These are phyloP conservation scores for Perognathus longimembris DNA, from an alignment of 2,113 vertebrate species.

Conservation along the genomic window DNA sequence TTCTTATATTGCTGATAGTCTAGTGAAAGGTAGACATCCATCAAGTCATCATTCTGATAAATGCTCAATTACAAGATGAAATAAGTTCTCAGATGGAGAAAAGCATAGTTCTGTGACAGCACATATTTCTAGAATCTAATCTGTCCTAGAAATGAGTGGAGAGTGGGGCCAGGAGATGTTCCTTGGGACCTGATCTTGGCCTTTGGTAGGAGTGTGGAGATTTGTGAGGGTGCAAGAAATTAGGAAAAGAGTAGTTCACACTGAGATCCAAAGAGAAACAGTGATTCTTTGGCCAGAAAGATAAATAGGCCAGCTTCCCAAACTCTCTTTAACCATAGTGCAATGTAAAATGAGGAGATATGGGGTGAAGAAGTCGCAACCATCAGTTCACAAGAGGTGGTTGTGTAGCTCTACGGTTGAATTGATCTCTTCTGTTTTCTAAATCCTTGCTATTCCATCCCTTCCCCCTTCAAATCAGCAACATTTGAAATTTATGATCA, in stretches of 20 bases:
- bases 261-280: not conserved
- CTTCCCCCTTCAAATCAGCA: not conserved
- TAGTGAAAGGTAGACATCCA: not conserved
- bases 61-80: not conserved
- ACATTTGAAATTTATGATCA: not conserved
- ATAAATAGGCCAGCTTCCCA: not conserved
- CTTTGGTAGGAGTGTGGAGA: not conserved
- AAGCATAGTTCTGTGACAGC: not conserved
- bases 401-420: not conserved
- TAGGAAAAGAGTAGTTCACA: not conserved
- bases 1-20: not conserved
- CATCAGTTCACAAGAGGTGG: rapidly evolving
- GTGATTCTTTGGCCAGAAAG: too few species aligned
- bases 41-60: not conserved
- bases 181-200: not conserved
- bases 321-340: not conserved
- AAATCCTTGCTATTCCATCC: not conserved
- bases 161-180: rapidly evolving
- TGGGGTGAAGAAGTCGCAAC: rapidly evolving
- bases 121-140: not conserved
- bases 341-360: too few species aligned
- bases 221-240: not conserved
- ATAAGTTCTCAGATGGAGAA: not conserved
- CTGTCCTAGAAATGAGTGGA: not conserved
- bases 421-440: not conserved